Evolutionary conservation across 2,888 invertebrate species (phyloP), one percentile per base, ranked within the genome.

Genomic region (Torymus aiolomorphi): DNA sequence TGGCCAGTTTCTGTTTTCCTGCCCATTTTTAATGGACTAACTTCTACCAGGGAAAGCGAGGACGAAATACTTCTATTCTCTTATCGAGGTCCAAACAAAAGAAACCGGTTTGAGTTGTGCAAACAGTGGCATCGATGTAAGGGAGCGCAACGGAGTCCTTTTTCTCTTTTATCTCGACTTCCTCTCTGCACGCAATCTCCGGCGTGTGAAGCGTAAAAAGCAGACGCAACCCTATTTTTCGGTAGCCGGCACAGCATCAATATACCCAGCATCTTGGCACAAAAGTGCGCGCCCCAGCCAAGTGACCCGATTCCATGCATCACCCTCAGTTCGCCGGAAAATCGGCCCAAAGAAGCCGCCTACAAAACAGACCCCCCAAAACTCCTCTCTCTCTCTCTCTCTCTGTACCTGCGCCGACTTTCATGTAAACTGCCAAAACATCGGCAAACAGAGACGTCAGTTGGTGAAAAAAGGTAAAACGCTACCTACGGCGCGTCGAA

Each of bases 221-320:
- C 59, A 24, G 18, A 11, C 52, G 63, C 18, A 56, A 66, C 49
- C 66, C 57, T 59, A 75, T 51, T 66, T 49, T 75, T 75, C 24
- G 59, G 24, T 57, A 73, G 51, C 49, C 65, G 54, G 14, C 8
- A 8, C 42, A 42, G 42, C 42, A 42, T 42, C 42, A 52, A 65
- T 4, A n/a, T 16, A 51, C 5, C 59, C 18, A 5, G 2, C 69
- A 12, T 12, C 11, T 31, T 12, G 16, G 42, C 12, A 54, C n/a
- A 70, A 70, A 56, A 51, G 63, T 59, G 31, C 1, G 2, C 12
- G 13, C 12, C 11, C 16, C 57, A 63, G 65, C 71, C 77, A 49
- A 77, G 42, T 77, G 63, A 77, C 71, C 63, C 77, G 49, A 59
- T 77, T 65, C 16, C 2, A 10, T n/a, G 4, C 18, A 10, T n/a